phyloP scores from a whole-genome alignment of 2,888 invertebrate species.

The Chrysina gloriosa region DNA sequence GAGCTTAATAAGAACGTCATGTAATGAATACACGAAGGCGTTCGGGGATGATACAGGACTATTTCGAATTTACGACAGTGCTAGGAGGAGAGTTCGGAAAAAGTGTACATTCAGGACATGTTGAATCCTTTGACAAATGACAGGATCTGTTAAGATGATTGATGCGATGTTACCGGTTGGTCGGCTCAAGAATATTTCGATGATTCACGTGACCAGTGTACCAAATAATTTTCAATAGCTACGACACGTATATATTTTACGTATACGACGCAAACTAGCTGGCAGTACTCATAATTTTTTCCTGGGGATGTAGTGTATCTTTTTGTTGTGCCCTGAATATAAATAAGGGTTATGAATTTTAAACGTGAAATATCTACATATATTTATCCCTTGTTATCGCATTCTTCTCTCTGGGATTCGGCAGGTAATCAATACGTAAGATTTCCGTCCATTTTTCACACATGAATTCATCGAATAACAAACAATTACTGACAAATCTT shows the following conservation, averaged over 20 bases:
- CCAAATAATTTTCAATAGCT: slow-evolving; percentile 44
- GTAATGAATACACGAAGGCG: no score
- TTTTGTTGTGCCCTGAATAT: slow-evolving; percentile 29
- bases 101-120: slow-evolving; percentile 49
- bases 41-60: no score
- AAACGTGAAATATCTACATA: slow-evolving; percentile 18
- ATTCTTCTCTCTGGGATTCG: background rate
- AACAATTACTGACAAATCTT: no score
- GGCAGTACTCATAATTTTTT: slow-evolving; percentile 8
- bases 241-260: background rate
- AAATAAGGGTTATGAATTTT: slow-evolving; percentile 34
- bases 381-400: slow-evolving; percentile 18
- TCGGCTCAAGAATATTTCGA: slow-evolving; percentile 55
- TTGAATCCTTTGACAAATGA: slow-evolving; percentile 55
- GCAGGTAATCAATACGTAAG: slow-evolving; percentile 13
- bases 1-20: no score
- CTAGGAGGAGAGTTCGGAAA: slow-evolving; percentile 27
- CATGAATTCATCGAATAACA: no score
- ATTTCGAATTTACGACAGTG: slow-evolving; percentile 52
- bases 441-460: no score
- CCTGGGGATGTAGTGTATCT: background rate
- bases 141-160: slow-evolving; percentile 54
- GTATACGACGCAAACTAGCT: background rate
- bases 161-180: slow-evolving; percentile 51
- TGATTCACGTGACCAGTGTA: slow-evolving; percentile 54